These are phyloP conservation scores for Sternarchorhynchus goeldii DNA, from an alignment of 2,797 vertebrate species.

Conservation along the genomic window DNA sequence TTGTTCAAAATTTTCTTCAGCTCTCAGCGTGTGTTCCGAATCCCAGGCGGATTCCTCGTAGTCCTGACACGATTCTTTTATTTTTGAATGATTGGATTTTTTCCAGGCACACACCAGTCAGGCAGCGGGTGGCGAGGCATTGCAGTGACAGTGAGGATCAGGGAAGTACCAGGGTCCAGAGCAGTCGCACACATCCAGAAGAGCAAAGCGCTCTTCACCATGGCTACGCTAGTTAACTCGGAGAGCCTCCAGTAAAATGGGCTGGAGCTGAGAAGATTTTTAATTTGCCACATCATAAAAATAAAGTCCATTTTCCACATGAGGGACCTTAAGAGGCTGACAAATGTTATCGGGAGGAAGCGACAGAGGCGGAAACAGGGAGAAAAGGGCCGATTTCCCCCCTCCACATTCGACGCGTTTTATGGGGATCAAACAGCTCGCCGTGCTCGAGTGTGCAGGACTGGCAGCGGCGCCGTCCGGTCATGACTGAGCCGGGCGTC, in stretches of 20 bases:
- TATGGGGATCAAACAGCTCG: conserved; percentile 40
- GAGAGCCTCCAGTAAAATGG: conserved; percentile 65
- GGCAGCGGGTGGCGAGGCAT: neutral
- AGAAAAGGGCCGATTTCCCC: conserved; percentile 42
- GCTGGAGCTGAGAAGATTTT: conserved; percentile 64
- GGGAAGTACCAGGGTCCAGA: conserved; percentile 1
- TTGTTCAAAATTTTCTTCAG: conserved; percentile 9
- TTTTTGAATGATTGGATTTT: neutral
- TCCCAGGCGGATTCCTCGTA: neutral
- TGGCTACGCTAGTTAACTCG: conserved; percentile 53
- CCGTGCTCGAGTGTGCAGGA: conserved; percentile 32
- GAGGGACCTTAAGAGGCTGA: conserved; percentile 60
- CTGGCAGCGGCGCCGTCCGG: conserved; percentile 31
- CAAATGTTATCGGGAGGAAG: conserved; percentile 55
- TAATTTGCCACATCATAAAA: conserved; percentile 72
- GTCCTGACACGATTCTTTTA: neutral
- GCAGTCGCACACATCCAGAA: conserved; percentile 2
- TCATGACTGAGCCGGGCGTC: conserved; percentile 39
- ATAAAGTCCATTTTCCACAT: conserved; percentile 74
- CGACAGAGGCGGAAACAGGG: conserved; percentile 53
- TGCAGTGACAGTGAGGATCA: neutral
- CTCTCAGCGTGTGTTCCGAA: neutral
- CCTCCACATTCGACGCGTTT: conserved; percentile 52
- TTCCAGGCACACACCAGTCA: neutral
- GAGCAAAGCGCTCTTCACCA: conserved; percentile 36